Evolutionary conservation across 2,113 vertebrate species (phyloP), one percentile per base, ranked within the genome.

Genomic region (Merops nubicus): DNA sequence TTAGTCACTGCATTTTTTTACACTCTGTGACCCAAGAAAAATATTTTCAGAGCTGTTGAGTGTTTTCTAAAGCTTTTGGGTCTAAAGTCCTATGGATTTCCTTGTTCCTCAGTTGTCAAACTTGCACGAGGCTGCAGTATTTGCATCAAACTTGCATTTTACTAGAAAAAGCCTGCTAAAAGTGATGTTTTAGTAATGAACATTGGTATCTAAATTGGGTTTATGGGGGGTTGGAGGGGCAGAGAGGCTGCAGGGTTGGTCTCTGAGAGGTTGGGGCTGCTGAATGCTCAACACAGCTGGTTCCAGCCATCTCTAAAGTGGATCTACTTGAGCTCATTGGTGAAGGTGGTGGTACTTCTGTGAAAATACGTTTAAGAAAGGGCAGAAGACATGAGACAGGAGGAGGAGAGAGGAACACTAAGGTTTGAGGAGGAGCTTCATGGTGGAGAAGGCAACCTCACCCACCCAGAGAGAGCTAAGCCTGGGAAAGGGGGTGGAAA

Each of bases 361-460:
- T 40, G 28, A n/a, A 90, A 70, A 48, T 2, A 12, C 2, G 6
- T 56, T 78, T n/a, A 77, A 48, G 69, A 57, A 54, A 31, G 17
- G 28, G 5, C 22, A 63, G 36, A 56, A 34, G 59, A 29, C 20
- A 23, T 1, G 7, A 31, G 8, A 1, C 0, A 7, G 43, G 19
- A 23, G 5, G 16, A 50, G 15, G 15, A 34, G 21, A 22, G 21
- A 20, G 26, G 6, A 68, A 3, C 1, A 6, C 0, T 2, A 9
- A 20, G 12, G 16, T 2, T 56, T n/a, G 11, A n/a, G 7, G 22
- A 57, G 6, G 38, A 3, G 4, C 4, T 68, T 10, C 1, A 0
- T 14, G 29, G 40, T 42, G 34, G 40, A 63, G 19, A 17, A 53
- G 9, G 31, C 6, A 72, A 20, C 5, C 6, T 5, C 7, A 42